Evolutionary conservation across 2,113 vertebrate species (phyloP), one percentile per base, ranked within the genome.

Genomic region (Notarius quadriscutis): DNA sequence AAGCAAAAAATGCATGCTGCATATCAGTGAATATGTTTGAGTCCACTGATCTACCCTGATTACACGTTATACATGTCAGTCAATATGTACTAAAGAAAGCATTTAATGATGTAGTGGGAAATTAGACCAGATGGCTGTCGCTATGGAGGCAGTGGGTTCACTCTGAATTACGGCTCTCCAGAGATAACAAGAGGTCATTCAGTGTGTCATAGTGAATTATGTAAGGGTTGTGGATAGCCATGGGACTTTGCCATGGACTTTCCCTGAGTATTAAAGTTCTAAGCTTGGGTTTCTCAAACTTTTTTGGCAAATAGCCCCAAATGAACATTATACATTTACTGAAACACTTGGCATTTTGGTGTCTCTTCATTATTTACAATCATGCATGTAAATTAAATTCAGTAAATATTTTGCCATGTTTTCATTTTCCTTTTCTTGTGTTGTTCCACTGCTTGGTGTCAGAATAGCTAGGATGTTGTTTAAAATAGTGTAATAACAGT

Each of bases 21-120:
- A 22, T 60, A 81, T 41, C 79, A 81, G 55, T 58, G 78, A 58
- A 34, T 15, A 78, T 81, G 53, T 79, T 79, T 57, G 27, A 60
- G 78, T 81, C 27, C 55, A 10, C 55, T 60, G 20, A 75, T 48
- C 41, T 12, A 53, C 25, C 20, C 9, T 78, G 55, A 60, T 60
- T 81, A 41, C 30, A 41, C 7, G 12, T 78, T 7, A n/a, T 51
- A 30, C 25, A 55, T 78, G 78, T 57, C 78, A 58, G 78, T 55
- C 77, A 79, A 57, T 79, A 79, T 79, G 53, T 81, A 20, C 18
- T 18, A 41, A 58, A 81, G 20, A 58, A 60, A 62, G 11, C 18
- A 6, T 1, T 11, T 22, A 22, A 34, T 81, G 30, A 62, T 62
- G 10, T 25, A 41, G 30, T 25, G 20, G 78, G 57, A 62, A 48